Base-by-base conservation (phyloP, 2,797 vertebrate genomes). In the Schizopygopsis malacanthus region DNA sequence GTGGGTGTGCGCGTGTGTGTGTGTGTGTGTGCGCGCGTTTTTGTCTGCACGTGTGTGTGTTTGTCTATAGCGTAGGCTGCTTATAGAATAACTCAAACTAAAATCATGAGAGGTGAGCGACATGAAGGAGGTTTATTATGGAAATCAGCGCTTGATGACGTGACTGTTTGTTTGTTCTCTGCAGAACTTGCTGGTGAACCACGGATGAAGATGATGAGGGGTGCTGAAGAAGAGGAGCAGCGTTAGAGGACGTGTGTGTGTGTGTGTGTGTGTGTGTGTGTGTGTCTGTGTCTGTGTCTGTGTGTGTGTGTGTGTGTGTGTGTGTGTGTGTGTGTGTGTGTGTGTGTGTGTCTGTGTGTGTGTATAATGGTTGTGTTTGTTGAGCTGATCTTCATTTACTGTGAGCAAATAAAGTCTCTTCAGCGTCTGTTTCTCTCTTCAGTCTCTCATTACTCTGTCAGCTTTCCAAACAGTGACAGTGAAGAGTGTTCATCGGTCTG, bases 361-460 rank as follows among this genome's bases (percentile, higher is more conserved):
- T 2, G 16, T 75, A 33, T 75, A n/a, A 56, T 50, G 59, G 11
- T 28, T 7, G 13, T 81, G 45, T 71, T 33, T 59, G 73, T 37
- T 65, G 67, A 80, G 37, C 54, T 80, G 67, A 85, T 85, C 63
- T 72, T 87, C 77, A 84, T 86, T 77, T 81, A 81, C 82, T 82
- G 20, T 61, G 81, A 59, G 85, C n/a, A 67, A 87, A 87, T 86
- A 89, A 84, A 89, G 85, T 79, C 75, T 79, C 79, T 73, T 61
- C 72, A 82, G 52, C 41, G 22, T 65, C 72, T 81, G 43, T 56
- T 52, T 76, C 20, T 76, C 50, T 76, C 73, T 54, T 77, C 77
- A 83, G 52, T 28, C 85, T 88, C 45, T 54, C 28, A 4, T 77
- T 39, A 20, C 73, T 77, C 47, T 37, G 50, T 76, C 37, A 41